Percentiles rank a stretch among this genome's conserved stretches.
Evolutionary conservation across 1,140 invertebrate species (phyloP).

Genomic region (Magallana angulata): DNA sequence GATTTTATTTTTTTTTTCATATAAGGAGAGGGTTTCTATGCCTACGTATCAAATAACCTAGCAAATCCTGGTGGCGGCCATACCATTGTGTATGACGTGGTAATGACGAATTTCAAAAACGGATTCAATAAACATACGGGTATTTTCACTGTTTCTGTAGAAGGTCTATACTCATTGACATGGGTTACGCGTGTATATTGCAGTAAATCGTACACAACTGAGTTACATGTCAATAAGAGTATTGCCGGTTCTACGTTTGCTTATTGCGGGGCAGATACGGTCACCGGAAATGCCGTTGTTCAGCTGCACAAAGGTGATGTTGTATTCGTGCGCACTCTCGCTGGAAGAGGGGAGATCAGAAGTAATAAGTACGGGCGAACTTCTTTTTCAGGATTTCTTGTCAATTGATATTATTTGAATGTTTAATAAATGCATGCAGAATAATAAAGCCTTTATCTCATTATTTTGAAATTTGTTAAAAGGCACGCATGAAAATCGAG

Average conservation of each 20-base stretch:
- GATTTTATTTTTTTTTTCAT: background rate
- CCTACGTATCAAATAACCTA: background rate
- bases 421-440: no score
- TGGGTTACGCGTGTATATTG: slow-evolving; percentile 24
- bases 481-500: no score
- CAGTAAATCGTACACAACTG: slow-evolving; percentile 19
- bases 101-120: background rate
- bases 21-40: background rate
- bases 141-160: background rate
- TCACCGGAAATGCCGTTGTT: slow-evolving; percentile 23
- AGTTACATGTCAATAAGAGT: slow-evolving; percentile 23
- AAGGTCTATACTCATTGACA: background rate
- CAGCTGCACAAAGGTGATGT: background rate
- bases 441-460: no score
- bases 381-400: background rate
- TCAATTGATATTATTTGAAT: background rate
- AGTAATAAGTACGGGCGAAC: background rate
- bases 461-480: no score
- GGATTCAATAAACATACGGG: background rate
- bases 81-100: background rate
- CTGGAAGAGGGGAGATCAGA: background rate
- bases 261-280: slow-evolving; percentile 34
- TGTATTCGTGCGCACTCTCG: background rate
- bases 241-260: slow-evolving; percentile 35
- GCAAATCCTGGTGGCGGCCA: background rate